Evolutionary conservation across 2,797 vertebrate genomes (phyloP).

Genomic region (Characodon lateralis): DNA sequence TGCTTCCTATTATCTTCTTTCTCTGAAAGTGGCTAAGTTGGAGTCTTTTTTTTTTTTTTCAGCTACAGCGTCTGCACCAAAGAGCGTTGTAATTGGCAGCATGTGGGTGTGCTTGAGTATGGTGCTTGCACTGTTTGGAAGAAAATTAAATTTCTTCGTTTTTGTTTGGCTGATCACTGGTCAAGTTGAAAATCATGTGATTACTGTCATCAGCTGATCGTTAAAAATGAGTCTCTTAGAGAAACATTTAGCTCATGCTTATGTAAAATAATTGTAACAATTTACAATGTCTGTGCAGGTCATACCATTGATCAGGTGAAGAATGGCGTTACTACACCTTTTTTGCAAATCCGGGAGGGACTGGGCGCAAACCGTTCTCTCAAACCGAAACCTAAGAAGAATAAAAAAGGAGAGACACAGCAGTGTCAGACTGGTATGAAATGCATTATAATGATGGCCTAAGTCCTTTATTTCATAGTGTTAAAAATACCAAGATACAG

Average conservation of each 20-base stretch:
- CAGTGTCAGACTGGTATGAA: conserved; percentile 95
- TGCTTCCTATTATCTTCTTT: neutral
- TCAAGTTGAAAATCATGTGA: neutral
- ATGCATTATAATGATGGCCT: neutral
- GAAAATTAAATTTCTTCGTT: neutral
- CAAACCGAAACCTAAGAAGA: conserved; percentile 94
- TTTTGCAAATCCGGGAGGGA: conserved; percentile 94
- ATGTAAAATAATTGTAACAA: neutral
- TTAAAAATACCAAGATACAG: neutral
- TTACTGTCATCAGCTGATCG: neutral
- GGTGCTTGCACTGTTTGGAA: neutral
- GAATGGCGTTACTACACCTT: conserved; percentile 89
- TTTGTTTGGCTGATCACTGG: neutral
- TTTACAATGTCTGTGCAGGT: conserved; percentile 79
- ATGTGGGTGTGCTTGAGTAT: neutral
- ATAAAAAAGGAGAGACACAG: conserved; percentile 92
- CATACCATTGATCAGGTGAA: conserved; percentile 92
- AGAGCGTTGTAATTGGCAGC: neutral
- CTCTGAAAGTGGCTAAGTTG: neutral
- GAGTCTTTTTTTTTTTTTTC: neutral
- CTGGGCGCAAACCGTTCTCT: conserved; percentile 88
- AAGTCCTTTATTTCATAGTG: neutral
- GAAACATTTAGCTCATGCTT: neutral
- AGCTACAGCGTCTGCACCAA: neutral
- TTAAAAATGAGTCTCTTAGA: too few relatives aligned